These are phyloP conservation scores for Caenorhabditis latens DNA, from an alignment of 1,140 invertebrate species.

Conservation along the genomic window DNA sequence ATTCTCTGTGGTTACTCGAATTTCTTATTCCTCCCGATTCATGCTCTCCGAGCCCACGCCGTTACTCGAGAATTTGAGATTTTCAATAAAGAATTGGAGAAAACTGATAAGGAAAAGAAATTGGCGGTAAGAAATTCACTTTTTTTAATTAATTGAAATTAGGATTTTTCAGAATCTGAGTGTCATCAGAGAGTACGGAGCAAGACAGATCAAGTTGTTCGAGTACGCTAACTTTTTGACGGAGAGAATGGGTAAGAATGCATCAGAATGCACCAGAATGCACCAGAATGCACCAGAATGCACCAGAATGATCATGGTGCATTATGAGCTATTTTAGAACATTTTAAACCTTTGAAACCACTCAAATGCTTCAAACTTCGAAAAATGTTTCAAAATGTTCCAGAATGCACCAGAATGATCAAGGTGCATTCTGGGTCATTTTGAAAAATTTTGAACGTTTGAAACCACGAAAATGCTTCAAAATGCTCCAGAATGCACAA, in stretches of 20 bases:
- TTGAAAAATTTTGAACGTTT: no score
- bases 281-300: no score
- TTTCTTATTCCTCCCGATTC: neutral
- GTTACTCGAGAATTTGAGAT: neutral
- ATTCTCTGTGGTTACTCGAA: neutral
- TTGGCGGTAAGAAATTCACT: neutral
- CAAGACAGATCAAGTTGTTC: neutral
- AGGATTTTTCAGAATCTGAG: neutral
- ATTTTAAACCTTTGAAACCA: no score
- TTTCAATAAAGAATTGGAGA: slow-evolving; percentile 1
- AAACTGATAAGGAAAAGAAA: neutral
- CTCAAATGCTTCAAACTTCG: no score
- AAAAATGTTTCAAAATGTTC: no score
- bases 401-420: no score
- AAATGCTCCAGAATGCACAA: no score
- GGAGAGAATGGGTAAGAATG: neutral
- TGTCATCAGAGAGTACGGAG: neutral
- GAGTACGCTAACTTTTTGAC: neutral
- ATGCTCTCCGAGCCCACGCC: neutral
- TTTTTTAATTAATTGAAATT: neutral
- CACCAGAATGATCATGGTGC: no score
- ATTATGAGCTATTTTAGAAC: no score
- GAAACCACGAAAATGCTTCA: no score
- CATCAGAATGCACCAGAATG: neutral
- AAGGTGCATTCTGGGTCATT: no score